Conservation (phyloP, 2,113 vertebrate species). For the human (Homo sapiens) region DNA sequence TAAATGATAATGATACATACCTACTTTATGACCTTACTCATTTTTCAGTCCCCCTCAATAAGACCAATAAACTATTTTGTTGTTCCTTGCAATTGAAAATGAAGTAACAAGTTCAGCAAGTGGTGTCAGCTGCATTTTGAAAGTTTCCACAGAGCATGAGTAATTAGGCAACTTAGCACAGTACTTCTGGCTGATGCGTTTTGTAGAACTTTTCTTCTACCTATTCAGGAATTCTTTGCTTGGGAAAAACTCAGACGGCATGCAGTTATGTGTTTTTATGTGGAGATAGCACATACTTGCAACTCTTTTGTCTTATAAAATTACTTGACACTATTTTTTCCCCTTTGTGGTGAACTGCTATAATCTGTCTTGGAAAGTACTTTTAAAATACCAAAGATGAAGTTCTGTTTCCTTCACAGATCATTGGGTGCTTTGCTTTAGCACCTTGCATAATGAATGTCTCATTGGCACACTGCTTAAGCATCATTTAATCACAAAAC, state of each 20-base stretch:
- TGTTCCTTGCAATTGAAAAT: slow-evolving; percentile 46
- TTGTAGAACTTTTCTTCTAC: slow-evolving; percentile 48
- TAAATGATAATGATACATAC: slow-evolving; percentile 22
- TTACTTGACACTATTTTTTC: slow-evolving; percentile 65
- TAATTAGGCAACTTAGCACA: slow-evolving; percentile 63
- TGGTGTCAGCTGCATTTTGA: slow-evolving; percentile 20
- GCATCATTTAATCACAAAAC: slow-evolving; percentile 58
- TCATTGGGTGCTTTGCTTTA: slow-evolving; percentile 71
- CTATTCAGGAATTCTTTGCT: neutral
- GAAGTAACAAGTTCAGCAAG: slow-evolving; percentile 46
- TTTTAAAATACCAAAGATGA: slow-evolving; percentile 78
- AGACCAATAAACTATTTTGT: neutral
- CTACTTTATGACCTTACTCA: slow-evolving; percentile 27
- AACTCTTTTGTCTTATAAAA: slow-evolving; percentile 79
- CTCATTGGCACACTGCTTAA: slow-evolving; percentile 71
- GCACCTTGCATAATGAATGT: slow-evolving; percentile 81
- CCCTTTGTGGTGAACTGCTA: slow-evolving; percentile 56
- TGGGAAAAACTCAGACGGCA: slow-evolving; percentile 70
- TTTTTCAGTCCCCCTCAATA: slow-evolving; percentile 36
- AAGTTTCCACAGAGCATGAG: slow-evolving; percentile 53
- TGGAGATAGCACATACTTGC: slow-evolving; percentile 53
- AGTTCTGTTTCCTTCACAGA: slow-evolving; percentile 72
- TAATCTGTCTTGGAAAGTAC: slow-evolving; percentile 79
- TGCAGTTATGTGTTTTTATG: slow-evolving; percentile 77
- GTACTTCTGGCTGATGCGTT: neutral